Evolutionary conservation across 2,797 vertebrate species (phyloP), one percentile per base, ranked within the genome.

Genomic region (Macroramphosus scolopax): DNA sequence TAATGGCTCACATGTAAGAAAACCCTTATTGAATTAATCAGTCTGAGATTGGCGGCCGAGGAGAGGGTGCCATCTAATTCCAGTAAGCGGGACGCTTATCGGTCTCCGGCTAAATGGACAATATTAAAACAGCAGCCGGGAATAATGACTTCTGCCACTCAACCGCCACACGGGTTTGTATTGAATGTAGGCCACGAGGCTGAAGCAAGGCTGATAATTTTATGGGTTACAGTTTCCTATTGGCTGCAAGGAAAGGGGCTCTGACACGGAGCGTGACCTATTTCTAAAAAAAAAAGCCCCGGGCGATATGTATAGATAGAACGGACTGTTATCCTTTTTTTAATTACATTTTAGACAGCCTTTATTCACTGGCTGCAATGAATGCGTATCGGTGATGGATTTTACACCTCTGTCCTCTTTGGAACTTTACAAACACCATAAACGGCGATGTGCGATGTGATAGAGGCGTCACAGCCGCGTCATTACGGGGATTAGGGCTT

Each of bases 131-230:
- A 78, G 78, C 84, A 90, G 87, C 82, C 64, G 49, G 80, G 83
- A 87, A 81, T 90, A 91, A 91, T 90, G 90, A 89, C 83, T 92
- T 86, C 86, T 93, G 90, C 88, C 89, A 89, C 85, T 92, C 86
- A 85, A 59, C 49, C 62, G 49, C 78, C 77, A 74, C 64, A 59
- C 28, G 72, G 83, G 82, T 77, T 87, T 81, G 83, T 77, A 71
- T 66, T 83, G 84, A 92, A 92, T 92, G 83, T 92, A 91, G 91
- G 91, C 80, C 91, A 92, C 36, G 47, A 89, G 84, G 85, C 82
- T 89, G 86, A 82, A 85, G 80, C 76, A 80, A 82, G 83, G 77
- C 74, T 86, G 86, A 90, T 83, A 66, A 89, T 88, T 91, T 89
- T 86, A 88, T 87, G 87, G 87, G 89, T 91, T 90, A 82, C 86